Conservation (phyloP, 2,113 vertebrate species). For the Menidia beryllina region DNA sequence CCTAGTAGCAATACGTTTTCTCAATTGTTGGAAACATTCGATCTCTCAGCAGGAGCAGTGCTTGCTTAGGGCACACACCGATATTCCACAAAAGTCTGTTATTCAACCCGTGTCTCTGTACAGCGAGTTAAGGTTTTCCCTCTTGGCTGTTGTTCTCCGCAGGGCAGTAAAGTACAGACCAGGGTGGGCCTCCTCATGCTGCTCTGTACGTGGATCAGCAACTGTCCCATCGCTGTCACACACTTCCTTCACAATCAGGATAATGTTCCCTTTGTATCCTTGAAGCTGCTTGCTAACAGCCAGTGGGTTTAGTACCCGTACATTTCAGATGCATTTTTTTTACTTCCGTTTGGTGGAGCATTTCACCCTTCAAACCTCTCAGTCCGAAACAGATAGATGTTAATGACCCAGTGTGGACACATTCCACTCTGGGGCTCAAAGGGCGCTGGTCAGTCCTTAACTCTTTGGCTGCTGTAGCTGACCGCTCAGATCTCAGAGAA, state of each 20-base stretch:
- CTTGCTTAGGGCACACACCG: not conserved
- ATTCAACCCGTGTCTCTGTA: no score
- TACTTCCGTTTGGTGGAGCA: no score
- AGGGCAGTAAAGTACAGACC: slow-evolving; percentile 99
- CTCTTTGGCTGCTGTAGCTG: slow-evolving; percentile 83
- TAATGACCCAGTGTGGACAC: no score
- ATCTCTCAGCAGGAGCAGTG: not conserved
- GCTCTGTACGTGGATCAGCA: slow-evolving; percentile 97
- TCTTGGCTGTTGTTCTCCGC: slow-evolving; percentile 50
- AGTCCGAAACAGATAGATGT: not conserved
- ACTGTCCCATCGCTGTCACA: slow-evolving; percentile 96
- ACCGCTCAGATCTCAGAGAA: slow-evolving; percentile 98
- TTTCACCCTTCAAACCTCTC: no score
- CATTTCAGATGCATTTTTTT: no score
- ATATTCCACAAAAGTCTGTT: not conserved
- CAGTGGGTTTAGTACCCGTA: not conserved
- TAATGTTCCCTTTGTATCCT: slow-evolving; percentile 99
- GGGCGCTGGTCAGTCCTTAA: slow-evolving; percentile 79
- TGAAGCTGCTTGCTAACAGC: slow-evolving; percentile 20
- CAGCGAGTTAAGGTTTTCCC: slow-evolving; percentile 10
- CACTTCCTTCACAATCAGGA: slow-evolving; percentile 98
- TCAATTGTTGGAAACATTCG: not conserved
- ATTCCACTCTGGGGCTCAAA: not conserved
- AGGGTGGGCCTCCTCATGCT: slow-evolving; percentile 96
- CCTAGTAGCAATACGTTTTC: not conserved